Evolutionary conservation across 2,113 vertebrate genomes (phyloP).

Genomic region (Propithecus coquereli): DNA sequence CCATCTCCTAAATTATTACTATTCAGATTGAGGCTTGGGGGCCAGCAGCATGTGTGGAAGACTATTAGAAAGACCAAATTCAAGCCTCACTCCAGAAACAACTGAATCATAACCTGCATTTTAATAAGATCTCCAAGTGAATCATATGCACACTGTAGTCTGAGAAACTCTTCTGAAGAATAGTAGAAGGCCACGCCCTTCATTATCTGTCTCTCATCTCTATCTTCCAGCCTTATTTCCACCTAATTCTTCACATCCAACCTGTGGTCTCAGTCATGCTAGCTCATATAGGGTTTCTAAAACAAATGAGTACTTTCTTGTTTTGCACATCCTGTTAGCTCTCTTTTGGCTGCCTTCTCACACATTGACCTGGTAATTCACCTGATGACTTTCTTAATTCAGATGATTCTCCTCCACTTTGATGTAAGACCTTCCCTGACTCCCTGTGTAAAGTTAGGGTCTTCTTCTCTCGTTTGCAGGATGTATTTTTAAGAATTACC

Average conservation of each 20-base stretch:
- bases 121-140: neutral
- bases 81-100: neutral
- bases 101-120: neutral
- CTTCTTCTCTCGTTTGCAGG: neutral
- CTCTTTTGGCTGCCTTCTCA: neutral
- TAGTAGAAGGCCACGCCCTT: neutral
- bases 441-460: neutral
- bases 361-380: neutral
- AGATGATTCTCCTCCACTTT: neutral
- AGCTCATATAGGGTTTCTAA: neutral
- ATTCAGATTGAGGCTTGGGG: neutral
- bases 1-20: neutral
- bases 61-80: neutral
- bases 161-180: neutral
- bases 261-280: neutral
- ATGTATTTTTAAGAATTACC: neutral
- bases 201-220: neutral
- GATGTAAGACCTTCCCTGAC: neutral
- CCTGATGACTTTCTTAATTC: neutral
- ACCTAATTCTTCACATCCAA: neutral
- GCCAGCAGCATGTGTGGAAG: neutral
- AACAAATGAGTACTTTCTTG: neutral
- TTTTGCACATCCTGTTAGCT: neutral
- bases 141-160: neutral
- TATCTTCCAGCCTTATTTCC: neutral